Evolutionary conservation across 2,113 vertebrate genomes (phyloP), one percentile per base, ranked within the genome.

Genomic region (Mormyrus lacerda): DNA sequence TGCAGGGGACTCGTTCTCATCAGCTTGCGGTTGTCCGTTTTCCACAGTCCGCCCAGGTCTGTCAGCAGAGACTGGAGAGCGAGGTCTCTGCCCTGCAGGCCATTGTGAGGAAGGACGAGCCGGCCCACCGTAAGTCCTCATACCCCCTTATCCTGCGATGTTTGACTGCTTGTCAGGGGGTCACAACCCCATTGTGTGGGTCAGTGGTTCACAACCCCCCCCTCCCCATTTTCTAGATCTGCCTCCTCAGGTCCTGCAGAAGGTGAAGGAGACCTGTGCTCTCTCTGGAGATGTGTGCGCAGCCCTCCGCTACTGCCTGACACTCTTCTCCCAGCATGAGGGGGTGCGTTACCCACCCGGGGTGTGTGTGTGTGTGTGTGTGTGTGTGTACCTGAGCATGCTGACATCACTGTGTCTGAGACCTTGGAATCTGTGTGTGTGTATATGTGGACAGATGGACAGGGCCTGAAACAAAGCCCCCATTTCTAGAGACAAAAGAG

Each of bases 251-350:
- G 89, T 97, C 9, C 91, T 97, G 87, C 96, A 97, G 91, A 97
- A 97, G 94, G 94, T 97, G 85, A 95, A 96, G 88, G 95, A 96
- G n/a, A 94, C 98, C 89, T 96, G 96, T 79, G 96, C 97, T 91
- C 92, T 97, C 82, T 98, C 98, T 86, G 94, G 95, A 82, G 95
- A 98, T 92, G 97, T 97, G 27, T 96, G 95, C 86, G 94, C 94
- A 85, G 95, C 95, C 69, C 93, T 99, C 89, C 93, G 91, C 31
- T 93, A 97, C 87, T 99, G 98, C 91, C 96, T 99, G 88, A 92
- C 94, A 88, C 94, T 98, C 58, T 96, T 98, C 93, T 95, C 95
- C 90, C 97, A 93, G 91, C 97, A 97, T 91, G 96, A 99, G 93
- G 97, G 95, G 97, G 98, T 99, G 94, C 89, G 98, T 96, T 24